phyloP scores from a whole-genome alignment of 2,888 invertebrate genomes.

The Apotomis betuletana region DNA sequence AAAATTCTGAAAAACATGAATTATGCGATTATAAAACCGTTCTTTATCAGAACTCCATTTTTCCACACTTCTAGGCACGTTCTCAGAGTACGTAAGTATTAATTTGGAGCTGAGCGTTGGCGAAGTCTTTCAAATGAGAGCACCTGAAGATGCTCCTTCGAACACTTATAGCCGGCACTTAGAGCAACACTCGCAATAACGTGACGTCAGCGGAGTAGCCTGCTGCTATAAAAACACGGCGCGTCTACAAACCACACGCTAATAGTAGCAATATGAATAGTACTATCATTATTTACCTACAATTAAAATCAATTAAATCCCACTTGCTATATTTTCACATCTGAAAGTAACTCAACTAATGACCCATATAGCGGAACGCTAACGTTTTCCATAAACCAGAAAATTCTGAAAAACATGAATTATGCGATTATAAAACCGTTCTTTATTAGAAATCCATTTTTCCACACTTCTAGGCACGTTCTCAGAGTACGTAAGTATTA shows the following conservation, averaged over 20 bases:
- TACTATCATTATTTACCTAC: no score
- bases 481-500: conserved; percentile 32
- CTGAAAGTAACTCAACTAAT: no score
- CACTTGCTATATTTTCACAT: no score
- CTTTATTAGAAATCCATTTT: conserved; percentile 7
- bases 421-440: not conserved
- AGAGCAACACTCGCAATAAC: conserved; percentile 58
- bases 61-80: not conserved
- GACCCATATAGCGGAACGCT: no score
- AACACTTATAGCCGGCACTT: conserved; percentile 75
- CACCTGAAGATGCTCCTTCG: conserved; percentile 68
- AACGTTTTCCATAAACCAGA: no score
- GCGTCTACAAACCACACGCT: no score
- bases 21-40: not conserved
- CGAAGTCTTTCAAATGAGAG: conserved; percentile 66
- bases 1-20: no score
- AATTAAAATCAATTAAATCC: no score
- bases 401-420: no score
- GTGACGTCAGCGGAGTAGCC: conserved; percentile 57
- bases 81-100: conserved; percentile 30
- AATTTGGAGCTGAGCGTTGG: conserved; percentile 52
- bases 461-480: not conserved
- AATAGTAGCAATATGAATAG: no score
- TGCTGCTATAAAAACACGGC: conserved; percentile 55
- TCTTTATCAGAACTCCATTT: conserved; percentile 9